Evolutionary conservation across 2,797 vertebrate genomes (phyloP), one percentile per base, ranked within the genome.

Genomic region (Semaprochilodus insignis): DNA sequence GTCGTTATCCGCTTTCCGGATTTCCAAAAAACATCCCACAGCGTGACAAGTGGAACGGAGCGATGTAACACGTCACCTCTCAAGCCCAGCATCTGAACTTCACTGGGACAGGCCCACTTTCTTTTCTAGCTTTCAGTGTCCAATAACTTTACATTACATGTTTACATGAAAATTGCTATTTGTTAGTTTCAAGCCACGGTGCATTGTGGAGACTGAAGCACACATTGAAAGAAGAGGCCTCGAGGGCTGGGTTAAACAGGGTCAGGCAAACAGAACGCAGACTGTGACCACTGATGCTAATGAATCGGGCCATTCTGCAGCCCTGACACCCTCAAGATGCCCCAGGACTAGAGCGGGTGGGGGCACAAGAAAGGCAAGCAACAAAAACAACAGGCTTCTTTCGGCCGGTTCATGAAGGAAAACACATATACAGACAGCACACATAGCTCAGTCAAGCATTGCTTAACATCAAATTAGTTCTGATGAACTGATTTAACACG

Each of bases 241-340:
- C 25, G 23, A 59, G 67, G n/a, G 27, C 55, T 16, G 48, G 40
- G 83, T 78, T 62, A 82, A 74, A 73, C 59, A 27, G 63, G 84
- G 80, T 72, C 66, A 34, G 57, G 63, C 40, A 21, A 79, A 82
- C 70, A 82, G 71, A 85, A 69, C 10, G 7, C 21, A 62, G 60
- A 81, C 63, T 78, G 70, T 80, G 36, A 51, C 36, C 27, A 25
- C 48, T 21, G n/a, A 79, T 25, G 69, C 77, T 75, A 52, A 82
- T 82, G 81, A 82, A 80, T n/a, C 2, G 34, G 4, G 15, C 4
- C 6, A 44, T 74, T 78, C 70, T 78, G 27, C 8, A 27, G 54
- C 40, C 7, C 59, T 31, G 23, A 7, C 36, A 44, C 40, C 67
- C 55, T 27, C 55, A n/a, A 75, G 54, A 54, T 69, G 77, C 36